Conservation (phyloP, 2,113 vertebrate genomes). For the Acanthisitta chloris region DNA sequence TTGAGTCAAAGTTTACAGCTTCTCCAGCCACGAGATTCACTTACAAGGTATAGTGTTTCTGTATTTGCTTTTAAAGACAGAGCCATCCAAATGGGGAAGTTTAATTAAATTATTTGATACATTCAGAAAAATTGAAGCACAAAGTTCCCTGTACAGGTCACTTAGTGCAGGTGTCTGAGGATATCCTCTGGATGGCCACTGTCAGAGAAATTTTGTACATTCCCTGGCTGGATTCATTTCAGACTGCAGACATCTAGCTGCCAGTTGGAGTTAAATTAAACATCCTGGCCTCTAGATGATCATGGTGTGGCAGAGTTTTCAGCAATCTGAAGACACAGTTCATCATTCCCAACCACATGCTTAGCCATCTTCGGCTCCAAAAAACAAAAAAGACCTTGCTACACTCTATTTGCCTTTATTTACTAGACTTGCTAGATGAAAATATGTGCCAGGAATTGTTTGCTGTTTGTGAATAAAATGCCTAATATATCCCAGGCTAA, state of each 20-base stretch:
- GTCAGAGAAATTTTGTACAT: neutral
- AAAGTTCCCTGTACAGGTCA: neutral
- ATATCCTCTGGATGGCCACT: neutral
- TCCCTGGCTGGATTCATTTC: neutral
- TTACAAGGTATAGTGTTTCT: neutral
- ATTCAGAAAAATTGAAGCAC: neutral
- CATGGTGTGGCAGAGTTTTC: neutral
- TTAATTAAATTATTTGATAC: neutral
- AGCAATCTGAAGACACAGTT: neutral
- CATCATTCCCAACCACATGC: neutral
- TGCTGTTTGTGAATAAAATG: neutral
- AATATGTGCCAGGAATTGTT: neutral
- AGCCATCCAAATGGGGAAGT: neutral
- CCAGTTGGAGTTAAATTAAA: neutral
- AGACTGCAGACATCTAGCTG: neutral
- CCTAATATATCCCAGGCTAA: neutral
- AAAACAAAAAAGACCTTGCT: neutral
- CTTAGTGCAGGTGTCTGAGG: neutral
- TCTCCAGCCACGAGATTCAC: neutral
- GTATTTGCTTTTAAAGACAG: neutral
- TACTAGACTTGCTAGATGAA: neutral
- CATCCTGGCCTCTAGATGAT: neutral
- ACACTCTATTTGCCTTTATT: neutral
- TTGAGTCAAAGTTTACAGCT: conserved; percentile 20
- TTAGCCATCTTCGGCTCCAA: neutral